Evolutionary conservation across 2,888 invertebrate species (phyloP), one percentile per base, ranked within the genome.

Genomic region (Oligia fasciuncula): DNA sequence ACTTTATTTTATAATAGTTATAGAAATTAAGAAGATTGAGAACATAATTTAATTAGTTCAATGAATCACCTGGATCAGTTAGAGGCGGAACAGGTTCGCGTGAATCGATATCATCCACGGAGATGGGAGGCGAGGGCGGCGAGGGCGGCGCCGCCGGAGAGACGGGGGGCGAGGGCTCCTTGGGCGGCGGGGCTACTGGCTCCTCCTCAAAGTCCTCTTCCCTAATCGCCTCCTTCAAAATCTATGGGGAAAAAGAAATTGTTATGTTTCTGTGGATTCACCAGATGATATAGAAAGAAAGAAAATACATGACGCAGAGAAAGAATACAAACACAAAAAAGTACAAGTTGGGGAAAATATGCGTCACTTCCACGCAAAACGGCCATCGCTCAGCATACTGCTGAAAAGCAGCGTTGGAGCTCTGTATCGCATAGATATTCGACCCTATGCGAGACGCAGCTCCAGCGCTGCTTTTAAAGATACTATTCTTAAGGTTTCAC

Each of bases 191-290:
- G 13, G 84, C 77, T 8, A 87, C 54, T 2, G 84, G 72, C 14
- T 89, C 90, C 43, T 94, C 94, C 0, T 93, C 94, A 3, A 92
- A 81, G 17, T 95, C 94, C 35, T 93, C 94, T 80, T 96, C 96
- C 83, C 93, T 94, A 17, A 94, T 88, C 0, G 96, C 95, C 76
- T 97, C 96, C 91, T 94, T 94, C 62, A 97, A 85, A 71, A 97
- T 96, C 96, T 96, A 83, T 29, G 40, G 51, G 17, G 35, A 77
- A 54, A 8, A 13, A 66, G 5, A 14, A 46, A 62, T 43, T 5
- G 23, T 57, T 29, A 40, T 49, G 6, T 57, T 60, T 40, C 23
- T 71, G 57, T 40, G 17, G 23, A 57, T 54, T 40, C 6, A 6
- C 40, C 17, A 6, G 17, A 49, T 14, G 49, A 49, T 49, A 49